Base-by-base conservation (phyloP, 2,113 vertebrate genomes). In the Lophius piscatorius region DNA sequence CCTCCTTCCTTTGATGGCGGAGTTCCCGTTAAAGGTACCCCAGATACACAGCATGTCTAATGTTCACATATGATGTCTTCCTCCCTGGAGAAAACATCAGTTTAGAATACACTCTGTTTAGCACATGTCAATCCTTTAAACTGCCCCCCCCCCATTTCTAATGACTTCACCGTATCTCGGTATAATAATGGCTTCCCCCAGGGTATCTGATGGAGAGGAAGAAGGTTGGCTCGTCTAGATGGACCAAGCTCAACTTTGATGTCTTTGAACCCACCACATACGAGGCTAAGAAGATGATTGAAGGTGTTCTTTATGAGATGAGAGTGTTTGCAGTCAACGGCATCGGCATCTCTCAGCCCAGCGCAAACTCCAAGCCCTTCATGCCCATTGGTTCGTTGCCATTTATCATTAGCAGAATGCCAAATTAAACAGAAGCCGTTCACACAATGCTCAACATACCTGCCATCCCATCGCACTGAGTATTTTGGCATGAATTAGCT, bases 201-300 rank as follows among this genome's bases (percentile, higher is more conserved):
- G 95, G 95, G 1, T 97, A 97, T 74, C 89, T 96, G 64, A 81
- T 97, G 84, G 95, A 97, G 83, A 91, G 93, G 60, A 96, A 91
- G 87, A 97, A 97, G 88, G 88, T 91, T n/a, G 93, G 91, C 35
- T 94, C 94, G 1, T 51, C 82, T 4, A 91, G 93, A 18, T 97
- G 95, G 95, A 95, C 95, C 81, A 95, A 93, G 80, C 87, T 96
- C 54, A 97, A 96, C 84, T 97, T 96, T n/a, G 95, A 97, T 23
- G 89, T 93, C 3, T 91, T 84, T 1, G 88, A 92, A 13, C 91
- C 88, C 7, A 90, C 82, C 1, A 90, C 89, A 0, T 96, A 94
- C 0, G 93, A 95, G 69, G 92, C 93, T 6, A 94, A 92, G 83
- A 94, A 88, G 85, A 97, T 97, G 95, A 95, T 96, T 2, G 95